phyloP scores from a whole-genome alignment of 2,797 vertebrate species.

The Numenius phaeopus region DNA sequence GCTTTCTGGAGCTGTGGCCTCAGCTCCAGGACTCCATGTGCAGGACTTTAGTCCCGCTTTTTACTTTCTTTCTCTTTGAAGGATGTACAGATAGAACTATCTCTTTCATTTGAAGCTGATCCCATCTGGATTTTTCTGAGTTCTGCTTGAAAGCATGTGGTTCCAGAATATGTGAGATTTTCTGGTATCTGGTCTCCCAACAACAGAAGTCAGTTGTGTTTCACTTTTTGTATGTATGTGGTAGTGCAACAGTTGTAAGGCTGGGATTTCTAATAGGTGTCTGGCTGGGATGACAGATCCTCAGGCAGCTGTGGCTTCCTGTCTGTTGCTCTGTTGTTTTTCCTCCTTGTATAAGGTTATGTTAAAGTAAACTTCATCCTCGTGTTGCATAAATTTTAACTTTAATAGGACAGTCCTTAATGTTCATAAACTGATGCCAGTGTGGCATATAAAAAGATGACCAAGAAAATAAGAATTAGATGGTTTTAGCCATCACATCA shows the following conservation, averaged over 20 bases:
- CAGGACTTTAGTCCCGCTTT: neutral
- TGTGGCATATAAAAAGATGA: neutral
- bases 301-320: neutral
- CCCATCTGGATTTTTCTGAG: neutral
- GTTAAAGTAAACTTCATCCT: neutral
- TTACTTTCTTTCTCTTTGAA: neutral
- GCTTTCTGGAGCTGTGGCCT: neutral
- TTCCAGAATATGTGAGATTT: neutral
- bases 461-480: neutral
- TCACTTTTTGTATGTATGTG: neutral
- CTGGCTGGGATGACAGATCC: neutral
- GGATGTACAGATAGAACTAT: neutral
- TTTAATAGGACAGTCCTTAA: neutral
- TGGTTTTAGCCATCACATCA: neutral
- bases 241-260: neutral
- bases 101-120: neutral
- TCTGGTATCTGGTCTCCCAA: neutral
- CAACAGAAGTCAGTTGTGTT: neutral
- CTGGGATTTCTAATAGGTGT: neutral
- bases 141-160: neutral
- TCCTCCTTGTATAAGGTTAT: neutral
- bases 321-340: neutral
- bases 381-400: neutral
- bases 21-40: neutral
- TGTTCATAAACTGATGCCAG: rapidly evolving